These are phyloP conservation scores for Notarius lentiginosus DNA, from an alignment of 2,113 vertebrate genomes.

Conservation along the genomic window DNA sequence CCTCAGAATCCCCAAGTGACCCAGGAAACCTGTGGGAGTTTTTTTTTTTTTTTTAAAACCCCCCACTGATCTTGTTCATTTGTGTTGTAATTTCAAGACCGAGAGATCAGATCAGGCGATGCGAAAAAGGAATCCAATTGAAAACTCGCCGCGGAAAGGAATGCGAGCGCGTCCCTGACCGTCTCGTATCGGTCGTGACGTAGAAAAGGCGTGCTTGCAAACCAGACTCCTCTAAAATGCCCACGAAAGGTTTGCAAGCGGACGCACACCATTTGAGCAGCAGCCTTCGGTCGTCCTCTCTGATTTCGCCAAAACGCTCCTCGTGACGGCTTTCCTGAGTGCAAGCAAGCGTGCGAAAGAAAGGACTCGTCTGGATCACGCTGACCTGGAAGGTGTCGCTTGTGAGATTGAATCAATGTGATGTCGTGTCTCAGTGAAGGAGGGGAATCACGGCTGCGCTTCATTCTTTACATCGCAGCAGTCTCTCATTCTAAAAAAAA, in stretches of 20 bases:
- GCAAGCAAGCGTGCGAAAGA: background rate
- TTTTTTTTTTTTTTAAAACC: background rate
- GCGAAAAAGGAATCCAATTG: background rate
- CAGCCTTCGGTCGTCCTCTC: no score
- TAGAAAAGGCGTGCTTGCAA: background rate
- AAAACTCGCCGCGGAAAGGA: background rate
- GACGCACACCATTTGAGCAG: background rate
- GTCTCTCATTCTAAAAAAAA: no score
- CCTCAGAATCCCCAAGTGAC: background rate
- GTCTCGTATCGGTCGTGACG: background rate
- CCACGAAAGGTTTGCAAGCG: background rate
- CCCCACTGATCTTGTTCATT: no score
- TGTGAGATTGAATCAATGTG: background rate
- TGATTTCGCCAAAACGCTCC: background rate
- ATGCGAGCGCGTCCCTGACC: background rate
- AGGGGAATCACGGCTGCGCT: no score
- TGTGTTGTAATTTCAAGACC: background rate
- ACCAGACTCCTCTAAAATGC: background rate
- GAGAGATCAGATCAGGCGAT: background rate
- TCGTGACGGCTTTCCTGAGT: background rate
- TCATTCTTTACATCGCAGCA: no score
- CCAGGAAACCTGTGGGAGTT: background rate
- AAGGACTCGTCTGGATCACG: background rate
- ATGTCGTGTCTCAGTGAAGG: background rate
- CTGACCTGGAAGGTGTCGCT: background rate